These are phyloP conservation scores for Lophius piscatorius DNA, from an alignment of 2,113 vertebrate species.

Conservation along the genomic window DNA sequence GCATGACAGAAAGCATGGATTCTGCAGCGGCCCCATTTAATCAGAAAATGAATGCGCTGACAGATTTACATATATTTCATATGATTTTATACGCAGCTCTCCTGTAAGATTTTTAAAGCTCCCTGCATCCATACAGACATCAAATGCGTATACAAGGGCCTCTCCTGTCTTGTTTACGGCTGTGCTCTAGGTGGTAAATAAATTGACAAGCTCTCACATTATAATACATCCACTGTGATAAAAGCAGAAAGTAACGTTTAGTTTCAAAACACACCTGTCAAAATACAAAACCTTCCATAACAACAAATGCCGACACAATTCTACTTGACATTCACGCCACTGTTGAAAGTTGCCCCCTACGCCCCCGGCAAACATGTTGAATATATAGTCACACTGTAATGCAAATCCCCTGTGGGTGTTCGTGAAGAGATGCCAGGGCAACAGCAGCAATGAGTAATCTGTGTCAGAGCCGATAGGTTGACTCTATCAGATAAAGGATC, in stretches of 20 bases:
- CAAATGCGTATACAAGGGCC: background rate
- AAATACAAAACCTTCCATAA: conserved; percentile 12
- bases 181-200: background rate
- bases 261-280: conserved; percentile 3
- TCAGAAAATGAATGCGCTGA: conserved; percentile 1
- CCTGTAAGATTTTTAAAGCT: background rate
- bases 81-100: background rate
- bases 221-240: background rate
- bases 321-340: conserved; percentile 27
- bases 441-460: conserved; percentile 37
- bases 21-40: conserved; percentile 1
- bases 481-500: conserved; percentile 43
- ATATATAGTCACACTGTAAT: conserved; percentile 44
- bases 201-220: background rate
- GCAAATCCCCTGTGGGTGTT: conserved; percentile 49
- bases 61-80: background rate
- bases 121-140: too few relatives aligned
- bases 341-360: conserved; percentile 28
- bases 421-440: conserved; percentile 29
- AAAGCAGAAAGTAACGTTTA: conserved; percentile 17
- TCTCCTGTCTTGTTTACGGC: too few relatives aligned
- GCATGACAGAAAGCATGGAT: background rate
- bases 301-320: conserved; percentile 28
- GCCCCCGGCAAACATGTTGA: conserved; percentile 29
- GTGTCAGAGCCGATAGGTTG: conserved; percentile 34